Conservation (phyloP, 1,140 invertebrate species). For the Manduca sexta region DNA sequence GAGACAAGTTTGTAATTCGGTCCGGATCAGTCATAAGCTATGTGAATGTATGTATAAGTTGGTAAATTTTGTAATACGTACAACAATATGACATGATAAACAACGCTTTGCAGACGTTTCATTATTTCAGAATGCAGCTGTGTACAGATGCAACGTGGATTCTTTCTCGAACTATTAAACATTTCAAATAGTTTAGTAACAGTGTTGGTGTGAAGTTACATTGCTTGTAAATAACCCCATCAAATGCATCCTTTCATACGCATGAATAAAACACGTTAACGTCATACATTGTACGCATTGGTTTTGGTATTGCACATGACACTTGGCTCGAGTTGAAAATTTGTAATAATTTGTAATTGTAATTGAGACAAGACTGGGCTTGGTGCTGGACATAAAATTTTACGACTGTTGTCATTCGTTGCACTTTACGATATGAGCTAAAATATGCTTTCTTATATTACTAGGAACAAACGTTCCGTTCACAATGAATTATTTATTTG, state of each 20-base stretch:
- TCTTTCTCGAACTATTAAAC: too few species aligned
- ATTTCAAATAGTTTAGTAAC: too few species aligned
- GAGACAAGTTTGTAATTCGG: too few species aligned
- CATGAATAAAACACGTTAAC: slow-evolving; percentile 26
- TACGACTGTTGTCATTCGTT: slow-evolving; percentile 57
- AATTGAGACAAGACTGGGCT: slow-evolving; percentile 44
- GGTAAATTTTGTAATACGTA: too few species aligned
- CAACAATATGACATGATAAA: too few species aligned
- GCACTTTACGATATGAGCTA: slow-evolving; percentile 57
- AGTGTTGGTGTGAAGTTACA: too few species aligned
- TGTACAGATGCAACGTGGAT: too few species aligned
- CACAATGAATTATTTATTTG: slow-evolving; percentile 65
- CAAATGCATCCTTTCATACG: neutral
- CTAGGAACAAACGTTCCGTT: slow-evolving; percentile 41
- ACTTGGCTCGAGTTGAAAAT: slow-evolving; percentile 40
- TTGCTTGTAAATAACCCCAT: too few species aligned
- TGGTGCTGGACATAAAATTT: slow-evolving; percentile 55
- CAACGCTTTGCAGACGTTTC: too few species aligned
- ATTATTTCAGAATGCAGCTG: too few species aligned
- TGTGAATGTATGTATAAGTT: too few species aligned
- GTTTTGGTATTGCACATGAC: slow-evolving; percentile 35
- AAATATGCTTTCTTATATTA: slow-evolving; percentile 52
- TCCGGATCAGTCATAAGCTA: too few species aligned
- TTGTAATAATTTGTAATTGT: slow-evolving; percentile 68
- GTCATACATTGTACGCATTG: slow-evolving; percentile 37